Evolutionary conservation across 2,888 invertebrate genomes (phyloP).

Genomic region (Amphiduros pacificus): DNA sequence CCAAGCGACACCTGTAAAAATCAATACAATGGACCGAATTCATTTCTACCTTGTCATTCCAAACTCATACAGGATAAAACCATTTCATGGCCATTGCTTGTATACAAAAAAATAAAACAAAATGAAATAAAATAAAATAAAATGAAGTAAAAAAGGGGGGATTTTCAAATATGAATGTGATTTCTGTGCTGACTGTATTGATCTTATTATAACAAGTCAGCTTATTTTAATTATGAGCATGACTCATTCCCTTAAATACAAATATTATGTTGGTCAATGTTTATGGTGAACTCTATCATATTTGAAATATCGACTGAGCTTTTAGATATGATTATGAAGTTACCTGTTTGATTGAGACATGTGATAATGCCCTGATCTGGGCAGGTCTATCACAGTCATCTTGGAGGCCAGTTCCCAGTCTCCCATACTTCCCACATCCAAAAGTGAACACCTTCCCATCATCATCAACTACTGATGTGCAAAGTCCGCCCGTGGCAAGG

Average conservation of each 20-base stretch:
- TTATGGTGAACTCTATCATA: no score
- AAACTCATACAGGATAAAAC: not conserved
- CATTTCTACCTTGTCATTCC: no score
- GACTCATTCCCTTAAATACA: no score
- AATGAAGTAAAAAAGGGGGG: not conserved
- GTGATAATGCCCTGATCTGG: conserved; percentile 14
- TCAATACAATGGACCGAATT: no score
- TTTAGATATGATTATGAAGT: no score
- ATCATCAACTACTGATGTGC: conserved; percentile 29
- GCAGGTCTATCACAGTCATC: conserved; percentile 24
- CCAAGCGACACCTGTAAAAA: conserved; percentile 39
- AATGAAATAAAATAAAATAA: not conserved
- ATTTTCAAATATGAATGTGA: not conserved
- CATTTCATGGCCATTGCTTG: not conserved
- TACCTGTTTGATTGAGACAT: no score
- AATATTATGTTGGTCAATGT: no score
- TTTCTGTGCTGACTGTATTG: no score
- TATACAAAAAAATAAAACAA: not conserved
- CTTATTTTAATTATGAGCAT: no score
- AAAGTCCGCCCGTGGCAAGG: conserved; percentile 35
- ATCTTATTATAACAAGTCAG: no score
- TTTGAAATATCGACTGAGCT: no score
- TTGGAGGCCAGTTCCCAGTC: conserved; percentile 35
- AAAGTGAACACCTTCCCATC: conserved; percentile 32
- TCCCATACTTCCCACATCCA: conserved; percentile 39